phyloP scores from a whole-genome alignment of 2,113 vertebrate genomes.

The Rhodinocichla rosea region DNA sequence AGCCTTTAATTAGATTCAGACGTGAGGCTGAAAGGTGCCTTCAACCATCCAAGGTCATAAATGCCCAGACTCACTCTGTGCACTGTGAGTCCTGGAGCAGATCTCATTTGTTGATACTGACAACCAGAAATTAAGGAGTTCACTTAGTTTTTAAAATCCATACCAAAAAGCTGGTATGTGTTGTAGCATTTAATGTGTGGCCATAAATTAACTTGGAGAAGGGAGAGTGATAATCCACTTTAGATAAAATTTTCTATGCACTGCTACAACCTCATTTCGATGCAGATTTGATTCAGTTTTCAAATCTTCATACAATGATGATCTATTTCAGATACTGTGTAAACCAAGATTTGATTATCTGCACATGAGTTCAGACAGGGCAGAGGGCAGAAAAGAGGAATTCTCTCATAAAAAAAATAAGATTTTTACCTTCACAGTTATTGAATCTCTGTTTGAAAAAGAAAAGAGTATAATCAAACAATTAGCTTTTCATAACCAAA shows the following conservation, averaged over 20 bases:
- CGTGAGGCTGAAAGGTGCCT: not conserved
- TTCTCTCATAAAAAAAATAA: not conserved
- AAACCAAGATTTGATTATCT: not conserved
- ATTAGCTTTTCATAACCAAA: not conserved
- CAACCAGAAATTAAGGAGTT: not conserved
- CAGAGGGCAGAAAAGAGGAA: not conserved
- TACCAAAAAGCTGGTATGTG: not conserved
- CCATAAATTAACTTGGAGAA: not conserved
- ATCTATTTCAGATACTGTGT: not conserved
- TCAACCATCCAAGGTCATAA: not conserved
- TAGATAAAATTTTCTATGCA: not conserved
- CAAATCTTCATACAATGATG: not conserved
- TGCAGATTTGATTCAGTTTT: not conserved
- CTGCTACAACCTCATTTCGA: not conserved
- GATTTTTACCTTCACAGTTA: not conserved
- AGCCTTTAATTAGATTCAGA: not conserved
- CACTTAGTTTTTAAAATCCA: not conserved
- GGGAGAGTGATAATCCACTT: not conserved
- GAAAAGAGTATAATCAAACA: not conserved
- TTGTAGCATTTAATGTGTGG: not conserved
- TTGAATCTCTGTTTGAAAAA: not conserved
- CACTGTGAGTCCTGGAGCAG: not conserved
- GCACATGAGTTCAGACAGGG: not conserved
- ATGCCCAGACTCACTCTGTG: not conserved
- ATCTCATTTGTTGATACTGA: not conserved